Evolutionary conservation across 2,888 invertebrate genomes (phyloP), one percentile per base, ranked within the genome.

Genomic region (Cheiracanthium punctorium): DNA sequence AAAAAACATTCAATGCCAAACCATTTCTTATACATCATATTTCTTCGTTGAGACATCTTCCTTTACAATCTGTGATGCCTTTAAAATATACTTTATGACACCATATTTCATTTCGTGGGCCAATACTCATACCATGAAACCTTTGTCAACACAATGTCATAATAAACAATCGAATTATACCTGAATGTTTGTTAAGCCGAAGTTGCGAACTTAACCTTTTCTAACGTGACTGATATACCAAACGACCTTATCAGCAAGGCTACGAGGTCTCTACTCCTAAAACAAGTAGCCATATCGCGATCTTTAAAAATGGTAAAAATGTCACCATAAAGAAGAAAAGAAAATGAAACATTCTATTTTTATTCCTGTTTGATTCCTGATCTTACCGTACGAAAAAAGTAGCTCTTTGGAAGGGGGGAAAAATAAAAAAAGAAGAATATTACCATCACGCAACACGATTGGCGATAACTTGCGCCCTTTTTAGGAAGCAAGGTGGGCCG

Each of bases 381-480:
- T 69, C 69, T 69, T 32, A n/a, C 10, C 14, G 32, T 32, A 30
- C n/a, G 30, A 20, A 32, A 30, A 10, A 29, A 30, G 29, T 67
- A 7, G 10, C 29, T 30, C 28, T 7, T 10, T 28, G 28, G 14
- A 65, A 76, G 37, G 1, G 67, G 43, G 1, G 58, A 76, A 58
- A 65, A 77, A 43, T 29, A 14, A 32, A 30, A 29, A 67, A 67
- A 48, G 65, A 28, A 69, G 29, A n/a, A n/a, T n/a, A n/a, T n/a
- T 37, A 4, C 37, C 10, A 67, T 67, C 77, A 32, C 43, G 77
- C 67, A 29, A 69, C 30, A 33, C n/a, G 48, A 69, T 30, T 69
- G 32, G 69, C 52, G 48, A 69, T 69, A 67, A 48, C 69, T 77
- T 43, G 77, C 77, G 64, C 80, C 72, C 71, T 73, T 71, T 80